Conservation (phyloP, 2,113 vertebrate species). For the Syrrhaptes paradoxus region DNA sequence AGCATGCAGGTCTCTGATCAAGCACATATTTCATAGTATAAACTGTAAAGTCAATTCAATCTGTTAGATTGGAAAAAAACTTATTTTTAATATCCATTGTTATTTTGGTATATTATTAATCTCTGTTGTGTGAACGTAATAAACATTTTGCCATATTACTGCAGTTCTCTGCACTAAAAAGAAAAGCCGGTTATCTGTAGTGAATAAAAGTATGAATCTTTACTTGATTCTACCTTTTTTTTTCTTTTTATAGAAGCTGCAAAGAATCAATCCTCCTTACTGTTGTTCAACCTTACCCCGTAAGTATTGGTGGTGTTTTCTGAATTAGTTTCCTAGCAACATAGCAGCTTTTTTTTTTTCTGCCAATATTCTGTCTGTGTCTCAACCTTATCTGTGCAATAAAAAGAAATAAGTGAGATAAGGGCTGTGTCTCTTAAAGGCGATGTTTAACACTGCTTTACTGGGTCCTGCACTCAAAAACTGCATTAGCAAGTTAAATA, state of each 20-base stretch:
- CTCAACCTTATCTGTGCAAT: conserved; percentile 3
- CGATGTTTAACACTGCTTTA: not conserved
- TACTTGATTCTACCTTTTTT: conserved; percentile 65
- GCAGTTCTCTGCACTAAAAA: conserved; percentile 11
- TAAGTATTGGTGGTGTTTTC: conserved; percentile 75
- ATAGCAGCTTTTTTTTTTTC: not conserved
- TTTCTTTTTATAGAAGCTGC: conserved; percentile 87
- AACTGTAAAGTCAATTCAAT: not conserved
- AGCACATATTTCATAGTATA: not conserved
- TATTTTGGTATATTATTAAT: conserved; percentile 3
- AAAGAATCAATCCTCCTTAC: conserved; percentile 98
- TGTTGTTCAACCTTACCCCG: conserved; percentile 95
- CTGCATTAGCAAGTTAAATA: not conserved
- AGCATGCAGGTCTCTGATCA: not conserved
- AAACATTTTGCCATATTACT: not conserved
- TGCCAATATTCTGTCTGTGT: not conserved
- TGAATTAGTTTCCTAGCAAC: conserved; percentile 63
- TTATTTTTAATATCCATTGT: not conserved
- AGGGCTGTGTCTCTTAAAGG: not conserved
- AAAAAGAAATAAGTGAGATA: not conserved
- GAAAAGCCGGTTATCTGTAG: not conserved
- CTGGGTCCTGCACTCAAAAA: not conserved
- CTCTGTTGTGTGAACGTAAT: conserved; percentile 1
- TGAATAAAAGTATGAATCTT: not conserved
- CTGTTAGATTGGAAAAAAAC: not conserved